These are phyloP conservation scores for Orthosia incerta DNA, from an alignment of 2,888 invertebrate genomes.

Conservation along the genomic window DNA sequence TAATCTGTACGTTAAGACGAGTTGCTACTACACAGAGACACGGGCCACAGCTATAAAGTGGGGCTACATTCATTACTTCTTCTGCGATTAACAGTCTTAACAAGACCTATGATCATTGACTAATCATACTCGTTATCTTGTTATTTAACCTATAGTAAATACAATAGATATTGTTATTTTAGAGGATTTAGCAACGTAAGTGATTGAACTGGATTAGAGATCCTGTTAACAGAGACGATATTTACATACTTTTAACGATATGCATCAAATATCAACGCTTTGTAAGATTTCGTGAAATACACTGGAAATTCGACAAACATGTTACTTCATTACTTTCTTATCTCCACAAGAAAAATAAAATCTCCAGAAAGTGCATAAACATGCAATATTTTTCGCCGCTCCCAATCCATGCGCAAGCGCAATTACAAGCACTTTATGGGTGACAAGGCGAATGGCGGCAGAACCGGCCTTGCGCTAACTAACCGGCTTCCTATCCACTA, in stretches of 20 bases:
- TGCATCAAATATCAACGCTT: background rate
- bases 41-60: background rate
- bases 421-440: conserved; percentile 69
- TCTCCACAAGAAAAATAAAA: conserved; percentile 8
- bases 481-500: conserved; percentile 69
- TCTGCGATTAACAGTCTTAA: background rate
- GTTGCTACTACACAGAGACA: background rate
- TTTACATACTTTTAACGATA: background rate
- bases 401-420: conserved; percentile 71
- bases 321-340: conserved; percentile 10
- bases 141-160: background rate
- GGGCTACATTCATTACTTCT: conserved; percentile 13
- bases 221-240: no score
- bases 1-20: background rate
- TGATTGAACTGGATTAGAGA: no score
- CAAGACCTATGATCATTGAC: conserved; percentile 8
- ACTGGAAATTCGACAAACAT: conserved; percentile 1
- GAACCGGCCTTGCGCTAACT: conserved; percentile 68
- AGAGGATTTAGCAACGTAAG: background rate
- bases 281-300: conserved; percentile 1
- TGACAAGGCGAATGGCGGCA: conserved; percentile 61
- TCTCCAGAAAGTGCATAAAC: conserved; percentile 11
- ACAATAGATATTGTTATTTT: background rate
- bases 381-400: conserved; percentile 68
- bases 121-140: conserved; percentile 1